Base-by-base conservation (phyloP, 2,888 invertebrate species). In the Eristalinus aeneus region DNA sequence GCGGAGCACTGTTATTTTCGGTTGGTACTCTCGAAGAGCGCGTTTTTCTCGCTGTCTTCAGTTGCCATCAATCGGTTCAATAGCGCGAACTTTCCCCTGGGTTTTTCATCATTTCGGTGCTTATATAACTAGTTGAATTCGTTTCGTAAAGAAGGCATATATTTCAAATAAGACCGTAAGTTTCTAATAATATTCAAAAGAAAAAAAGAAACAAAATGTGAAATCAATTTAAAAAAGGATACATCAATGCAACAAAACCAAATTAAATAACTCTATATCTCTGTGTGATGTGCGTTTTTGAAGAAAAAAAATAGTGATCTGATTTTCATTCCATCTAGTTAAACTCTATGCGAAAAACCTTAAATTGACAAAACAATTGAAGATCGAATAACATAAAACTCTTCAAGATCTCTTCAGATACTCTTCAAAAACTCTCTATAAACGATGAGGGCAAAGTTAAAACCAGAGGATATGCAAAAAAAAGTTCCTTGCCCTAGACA, bases 51-150 rank as follows among this genome's bases (percentile, higher is more conserved):
- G 91, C 91, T 90, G 90, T 91, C 90, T 92, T 92, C 92, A 92
- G 92, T 92, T 91, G 92, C 92, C 92, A 92, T 92, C 92, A 92
- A 92, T 91, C 92, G 92, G 91, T 92, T 91, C 92, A 92, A 92
- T 92, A 92, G 92, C 91, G 91, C 92, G 92, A 92, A 92, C 92
- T 92, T 91, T 92, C 90, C 90, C 88, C 86, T 88, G 89, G 88
- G 88, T 88, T 88, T 46, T 87, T 88, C 84, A 81, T 78, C 75
- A 82, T 81, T 46, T 46, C 81, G 78, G 82, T 82, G 86, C 86
- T 86, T 86, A 86, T 78, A 86, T 86, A 86, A 86, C 81, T 74
- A 77, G 86, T 81, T 20, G 64, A 86, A 71, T 74, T 78, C 68
- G 77, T 86, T 86, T 82, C 71, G 82, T 78, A 67, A 82, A 86